Conservation (phyloP, 2,888 invertebrate species). For the Nasonia oneida region DNA sequence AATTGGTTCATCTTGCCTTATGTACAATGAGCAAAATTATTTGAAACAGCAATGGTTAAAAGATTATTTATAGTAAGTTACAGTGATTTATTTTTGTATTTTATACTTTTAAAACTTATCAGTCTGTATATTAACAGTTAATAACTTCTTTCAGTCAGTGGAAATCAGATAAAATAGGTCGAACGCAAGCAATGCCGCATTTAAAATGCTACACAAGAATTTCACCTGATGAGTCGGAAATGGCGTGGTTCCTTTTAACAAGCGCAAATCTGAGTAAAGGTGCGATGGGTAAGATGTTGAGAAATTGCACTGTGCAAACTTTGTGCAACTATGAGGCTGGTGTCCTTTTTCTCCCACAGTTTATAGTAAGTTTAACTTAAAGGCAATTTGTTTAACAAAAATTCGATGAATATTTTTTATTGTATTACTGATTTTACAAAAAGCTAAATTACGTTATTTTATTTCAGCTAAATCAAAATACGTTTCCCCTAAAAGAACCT, state of each 20-base stretch:
- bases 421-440: not conserved
- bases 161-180: constrained; percentile 85
- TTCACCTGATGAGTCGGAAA: constrained; percentile 83
- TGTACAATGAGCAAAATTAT: constrained; percentile 88
- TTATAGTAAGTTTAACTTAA: constrained; percentile 83
- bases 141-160: constrained; percentile 75
- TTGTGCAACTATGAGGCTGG: constrained; percentile 95
- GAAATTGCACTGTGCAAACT: constrained; percentile 75
- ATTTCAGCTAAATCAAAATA: constrained; percentile 82
- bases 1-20: constrained; percentile 92
- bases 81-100: constrained; percentile 20
- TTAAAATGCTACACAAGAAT: constrained; percentile 94
- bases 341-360: constrained; percentile 91
- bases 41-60: constrained; percentile 92
- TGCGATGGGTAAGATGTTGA: constrained; percentile 92
- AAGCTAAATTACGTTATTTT: constrained; percentile 8
- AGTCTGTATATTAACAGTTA: not conserved
- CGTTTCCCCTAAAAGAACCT: constrained; percentile 81
- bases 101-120: not conserved
- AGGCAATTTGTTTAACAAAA: not conserved
- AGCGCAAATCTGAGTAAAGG: constrained; percentile 98
- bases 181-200: constrained; percentile 94
- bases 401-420: not conserved
- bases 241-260: constrained; percentile 92
- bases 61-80: constrained; percentile 86